Evolutionary conservation across 2,797 vertebrate genomes (phyloP).

Genomic region (Spea hammondii): DNA sequence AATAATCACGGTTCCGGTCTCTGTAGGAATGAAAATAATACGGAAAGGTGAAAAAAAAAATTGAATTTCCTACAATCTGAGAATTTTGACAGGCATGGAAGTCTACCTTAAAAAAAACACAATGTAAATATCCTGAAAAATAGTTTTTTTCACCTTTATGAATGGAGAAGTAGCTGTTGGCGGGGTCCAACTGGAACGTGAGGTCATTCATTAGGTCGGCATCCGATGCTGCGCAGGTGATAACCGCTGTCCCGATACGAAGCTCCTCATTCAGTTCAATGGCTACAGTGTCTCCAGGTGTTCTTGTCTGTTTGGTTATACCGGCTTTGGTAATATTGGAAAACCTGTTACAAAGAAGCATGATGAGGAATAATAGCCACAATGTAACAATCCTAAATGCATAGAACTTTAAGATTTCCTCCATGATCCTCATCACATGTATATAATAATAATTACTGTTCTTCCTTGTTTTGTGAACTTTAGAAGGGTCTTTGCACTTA

Average conservation of each 20-base stretch:
- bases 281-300: slow-evolving; percentile 37
- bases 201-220: slow-evolving; percentile 50
- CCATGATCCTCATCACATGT: too few relatives aligned
- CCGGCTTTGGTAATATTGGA: slow-evolving; percentile 50
- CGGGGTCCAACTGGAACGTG: slow-evolving; percentile 53
- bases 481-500: too few relatives aligned
- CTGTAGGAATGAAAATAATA: slow-evolving; percentile 39
- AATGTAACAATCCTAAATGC: too few relatives aligned
- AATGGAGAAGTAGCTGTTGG: slow-evolving; percentile 55
- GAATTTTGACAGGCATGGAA: too few relatives aligned
- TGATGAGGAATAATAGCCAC: background rate
- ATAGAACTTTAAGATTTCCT: background rate
- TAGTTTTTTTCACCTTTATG: slow-evolving; percentile 49
- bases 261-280: slow-evolving; percentile 61
- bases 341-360: slow-evolving; percentile 42
- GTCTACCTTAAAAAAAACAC: too few relatives aligned
- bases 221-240: slow-evolving; percentile 51
- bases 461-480: too few relatives aligned
- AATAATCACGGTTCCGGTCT: slow-evolving; percentile 47
- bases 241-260: slow-evolving; percentile 49
- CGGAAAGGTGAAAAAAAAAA: too few relatives aligned
- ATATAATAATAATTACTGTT: too few relatives aligned
- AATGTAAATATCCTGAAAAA: too few relatives aligned
- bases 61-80: background rate
- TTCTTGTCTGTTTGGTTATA: slow-evolving; percentile 34